Evolutionary conservation across 2,797 vertebrate genomes (phyloP).

Genomic region (Heterohyrax brucei): DNA sequence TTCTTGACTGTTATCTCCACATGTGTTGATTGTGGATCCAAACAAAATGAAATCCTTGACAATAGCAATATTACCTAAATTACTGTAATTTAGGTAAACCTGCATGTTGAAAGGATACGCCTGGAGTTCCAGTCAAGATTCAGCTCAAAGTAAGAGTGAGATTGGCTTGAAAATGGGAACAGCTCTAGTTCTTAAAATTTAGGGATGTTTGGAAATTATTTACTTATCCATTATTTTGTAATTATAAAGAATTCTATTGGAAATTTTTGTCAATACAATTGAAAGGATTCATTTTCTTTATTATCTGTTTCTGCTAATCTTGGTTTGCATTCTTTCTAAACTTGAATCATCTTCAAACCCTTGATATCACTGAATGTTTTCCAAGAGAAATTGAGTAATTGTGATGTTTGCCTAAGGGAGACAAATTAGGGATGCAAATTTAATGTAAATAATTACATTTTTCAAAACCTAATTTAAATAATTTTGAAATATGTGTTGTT

Average conservation of each 20-base stretch:
- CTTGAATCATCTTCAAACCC: background rate
- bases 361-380: conserved; percentile 20
- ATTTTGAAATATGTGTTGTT: conserved; percentile 66
- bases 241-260: background rate
- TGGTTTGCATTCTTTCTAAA: background rate
- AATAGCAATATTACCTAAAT: no score
- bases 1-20: no score
- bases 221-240: conserved; percentile 29
- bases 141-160: background rate
- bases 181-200: conserved; percentile 22
- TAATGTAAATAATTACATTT: conserved; percentile 70
- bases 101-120: background rate
- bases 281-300: conserved; percentile 34
- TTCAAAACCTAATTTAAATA: conserved; percentile 58
- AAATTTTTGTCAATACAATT: background rate
- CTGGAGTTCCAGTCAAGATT: conserved; percentile 11
- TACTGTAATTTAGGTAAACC: background rate
- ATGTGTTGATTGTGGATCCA: no score
- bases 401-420: conserved; percentile 57
- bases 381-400: conserved; percentile 52
- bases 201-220: conserved; percentile 38
- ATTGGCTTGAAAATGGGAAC: conserved; percentile 27
- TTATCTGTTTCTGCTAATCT: conserved; percentile 49
- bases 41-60: no score
- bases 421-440: conserved; percentile 67